A percentile compares a stretch with the other conserved stretches of the same genome.
Evolutionary conservation across 2,113 vertebrate species (phyloP).

Genomic region (Megaceryle torquata): DNA sequence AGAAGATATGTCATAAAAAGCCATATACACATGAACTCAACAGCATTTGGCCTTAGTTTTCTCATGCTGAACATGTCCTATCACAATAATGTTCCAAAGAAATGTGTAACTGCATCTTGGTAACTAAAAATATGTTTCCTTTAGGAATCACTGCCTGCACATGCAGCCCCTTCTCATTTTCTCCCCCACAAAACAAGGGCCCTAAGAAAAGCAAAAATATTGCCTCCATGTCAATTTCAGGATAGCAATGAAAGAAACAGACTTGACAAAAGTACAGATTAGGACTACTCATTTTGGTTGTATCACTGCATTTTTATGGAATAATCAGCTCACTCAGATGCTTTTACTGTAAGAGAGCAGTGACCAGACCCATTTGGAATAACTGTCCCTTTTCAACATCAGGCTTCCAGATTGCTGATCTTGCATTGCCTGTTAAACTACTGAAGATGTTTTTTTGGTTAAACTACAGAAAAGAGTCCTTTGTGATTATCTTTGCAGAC

Average conservation of each 20-base stretch:
- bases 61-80: neutral
- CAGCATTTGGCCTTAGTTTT: neutral
- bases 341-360: neutral
- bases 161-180: neutral
- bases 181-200: neutral
- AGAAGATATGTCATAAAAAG: neutral
- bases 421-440: neutral
- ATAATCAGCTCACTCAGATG: neutral
- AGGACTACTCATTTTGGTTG: neutral
- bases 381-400: neutral
- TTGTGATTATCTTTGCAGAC: neutral
- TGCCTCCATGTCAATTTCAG: neutral
- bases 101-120: neutral
- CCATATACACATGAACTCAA: accelerated
- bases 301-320: neutral
- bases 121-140: neutral
- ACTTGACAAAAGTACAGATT: neutral
- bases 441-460: neutral
- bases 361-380: neutral
- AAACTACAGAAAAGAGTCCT: neutral
- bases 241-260: neutral
- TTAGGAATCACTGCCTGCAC: neutral
- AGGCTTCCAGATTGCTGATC: neutral
- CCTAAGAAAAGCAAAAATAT: neutral
- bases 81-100: neutral